Percentiles rank a stretch among this genome's conserved stretches.
Evolutionary conservation across 2,888 invertebrate species (phyloP).

Genomic region (Sphaerophoria taeniata): DNA sequence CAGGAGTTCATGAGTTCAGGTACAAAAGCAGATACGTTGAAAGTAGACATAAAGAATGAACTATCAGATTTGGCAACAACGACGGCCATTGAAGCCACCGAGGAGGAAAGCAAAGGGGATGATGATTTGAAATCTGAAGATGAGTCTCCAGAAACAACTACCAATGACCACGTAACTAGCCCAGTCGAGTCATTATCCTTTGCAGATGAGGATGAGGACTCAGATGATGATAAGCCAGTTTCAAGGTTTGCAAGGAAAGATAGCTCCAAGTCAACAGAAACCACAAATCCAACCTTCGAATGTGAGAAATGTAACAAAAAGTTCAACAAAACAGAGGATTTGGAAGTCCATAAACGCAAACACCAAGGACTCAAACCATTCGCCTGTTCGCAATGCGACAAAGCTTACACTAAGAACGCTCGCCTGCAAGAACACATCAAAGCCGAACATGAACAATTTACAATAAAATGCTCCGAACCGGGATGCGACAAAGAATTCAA

Average conservation of each 20-base stretch:
- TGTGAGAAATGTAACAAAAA: slow-evolving; percentile 81
- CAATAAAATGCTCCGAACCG: slow-evolving; percentile 73
- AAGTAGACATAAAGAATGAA: no score
- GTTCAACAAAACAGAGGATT: slow-evolving; percentile 79
- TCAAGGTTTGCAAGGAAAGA: no score
- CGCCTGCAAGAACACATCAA: slow-evolving; percentile 79
- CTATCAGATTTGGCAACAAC: no score
- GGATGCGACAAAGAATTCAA: slow-evolving; percentile 80
- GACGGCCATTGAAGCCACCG: no score
- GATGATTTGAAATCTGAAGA: not conserved
- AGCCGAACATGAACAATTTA: slow-evolving; percentile 78
- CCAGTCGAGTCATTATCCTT: no score
- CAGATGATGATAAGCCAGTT: no score
- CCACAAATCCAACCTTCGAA: slow-evolving; percentile 74
- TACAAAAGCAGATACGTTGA: slow-evolving; percentile 51
- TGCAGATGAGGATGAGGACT: no score
- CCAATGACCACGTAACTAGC: no score
- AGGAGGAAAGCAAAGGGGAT: not conserved
- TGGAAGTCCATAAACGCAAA: slow-evolving; percentile 80
- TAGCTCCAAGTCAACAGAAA: no score
- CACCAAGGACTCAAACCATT: slow-evolving; percentile 80
- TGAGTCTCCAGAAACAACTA: no score
- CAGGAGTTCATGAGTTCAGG: slow-evolving; percentile 78
- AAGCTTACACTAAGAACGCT: slow-evolving; percentile 79
- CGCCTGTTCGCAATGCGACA: slow-evolving; percentile 79